Evolutionary conservation across 2,113 vertebrate species (phyloP).

Genomic region (Paedocypris sp.): DNA sequence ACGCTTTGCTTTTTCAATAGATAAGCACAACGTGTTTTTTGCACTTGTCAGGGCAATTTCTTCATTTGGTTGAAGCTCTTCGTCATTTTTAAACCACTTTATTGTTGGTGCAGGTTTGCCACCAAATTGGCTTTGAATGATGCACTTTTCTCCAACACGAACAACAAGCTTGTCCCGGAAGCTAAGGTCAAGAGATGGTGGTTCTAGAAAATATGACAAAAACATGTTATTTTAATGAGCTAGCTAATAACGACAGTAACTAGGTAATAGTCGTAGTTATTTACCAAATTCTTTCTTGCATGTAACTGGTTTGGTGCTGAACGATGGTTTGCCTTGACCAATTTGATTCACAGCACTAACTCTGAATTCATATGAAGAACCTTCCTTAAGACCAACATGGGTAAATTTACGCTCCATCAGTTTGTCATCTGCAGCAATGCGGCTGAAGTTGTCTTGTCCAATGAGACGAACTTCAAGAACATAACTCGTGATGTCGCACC

Average conservation of each 20-base stretch:
- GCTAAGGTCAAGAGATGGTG: constrained; percentile 82
- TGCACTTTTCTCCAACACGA: constrained; percentile 84
- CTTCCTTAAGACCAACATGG: constrained; percentile 80
- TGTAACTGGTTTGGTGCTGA: constrained; percentile 91
- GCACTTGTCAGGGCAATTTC: constrained; percentile 70
- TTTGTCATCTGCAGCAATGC: constrained; percentile 74
- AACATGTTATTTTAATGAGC: constrained; percentile 19
- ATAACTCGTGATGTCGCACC: constrained; percentile 82
- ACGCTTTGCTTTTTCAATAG: constrained; percentile 73
- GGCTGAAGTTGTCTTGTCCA: constrained; percentile 79
- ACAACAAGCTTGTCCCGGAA: constrained; percentile 82
- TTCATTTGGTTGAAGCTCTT: constrained; percentile 71
- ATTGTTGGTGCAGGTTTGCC: constrained; percentile 82
- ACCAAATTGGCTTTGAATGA: constrained; percentile 71
- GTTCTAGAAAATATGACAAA: constrained; percentile 57
- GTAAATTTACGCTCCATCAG: constrained; percentile 82
- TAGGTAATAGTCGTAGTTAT: constrained; percentile 33
- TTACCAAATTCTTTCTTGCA: constrained; percentile 92
- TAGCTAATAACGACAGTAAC: not conserved
- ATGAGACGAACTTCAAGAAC: constrained; percentile 83
- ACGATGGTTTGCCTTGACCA: constrained; percentile 87
- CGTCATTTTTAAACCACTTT: constrained; percentile 80
- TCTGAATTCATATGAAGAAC: constrained; percentile 85
- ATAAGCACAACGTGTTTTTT: constrained; percentile 68
- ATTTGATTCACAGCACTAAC: constrained; percentile 89